Base-by-base conservation (phyloP, 2,888 invertebrate species). In the Trichogramma dendrolimi region DNA sequence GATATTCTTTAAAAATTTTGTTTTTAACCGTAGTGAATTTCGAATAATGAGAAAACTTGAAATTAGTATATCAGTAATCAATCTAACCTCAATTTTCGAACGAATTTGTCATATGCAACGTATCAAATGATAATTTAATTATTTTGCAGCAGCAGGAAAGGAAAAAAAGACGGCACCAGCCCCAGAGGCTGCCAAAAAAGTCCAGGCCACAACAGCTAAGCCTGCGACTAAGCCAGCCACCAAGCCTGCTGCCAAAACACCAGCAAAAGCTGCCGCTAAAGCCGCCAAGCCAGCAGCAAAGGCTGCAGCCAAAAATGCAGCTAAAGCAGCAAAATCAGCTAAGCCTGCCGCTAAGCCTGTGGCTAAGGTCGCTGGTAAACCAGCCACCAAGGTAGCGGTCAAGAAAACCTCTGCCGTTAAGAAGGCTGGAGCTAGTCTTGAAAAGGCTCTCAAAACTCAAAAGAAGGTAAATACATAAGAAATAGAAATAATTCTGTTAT, bases 401-500 rank as follows among this genome's bases (percentile, higher is more conserved):
- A 76, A 80, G 67, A 81, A 79, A 64, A 73, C 75, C 8, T 71
- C 77, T 0, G 80, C 79, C 61, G 74, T 74, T 61, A 82, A 83
- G 58, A 84, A 83, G 68, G 76, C 79, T 63, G 77, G 80, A 48
- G 80, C 55, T 80, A 84, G 55, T 57, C 84, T 91, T 66, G 83
- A 86, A 57, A 92, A 91, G 76, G 95, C 95, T 61, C 85, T 91
- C 69, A 92, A 90, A 79, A 87, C 90, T 14, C 93, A 92, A 80
- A 90, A 88, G 72, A 94, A 93, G 88, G 93, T 92, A 76, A 78
- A 7, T 51, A 40, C 7, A 41, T 43, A 42, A n/a, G 11, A 44
- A 47, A 11, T 48, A 8, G 38, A 41, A 6, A 42, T 44, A n/a
- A 11, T 39, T 40, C 41, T 47, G 10, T 43, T 60, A 27, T 48